Base-by-base conservation (phyloP, 2,888 invertebrate genomes). In the Lydus trimaculatus region DNA sequence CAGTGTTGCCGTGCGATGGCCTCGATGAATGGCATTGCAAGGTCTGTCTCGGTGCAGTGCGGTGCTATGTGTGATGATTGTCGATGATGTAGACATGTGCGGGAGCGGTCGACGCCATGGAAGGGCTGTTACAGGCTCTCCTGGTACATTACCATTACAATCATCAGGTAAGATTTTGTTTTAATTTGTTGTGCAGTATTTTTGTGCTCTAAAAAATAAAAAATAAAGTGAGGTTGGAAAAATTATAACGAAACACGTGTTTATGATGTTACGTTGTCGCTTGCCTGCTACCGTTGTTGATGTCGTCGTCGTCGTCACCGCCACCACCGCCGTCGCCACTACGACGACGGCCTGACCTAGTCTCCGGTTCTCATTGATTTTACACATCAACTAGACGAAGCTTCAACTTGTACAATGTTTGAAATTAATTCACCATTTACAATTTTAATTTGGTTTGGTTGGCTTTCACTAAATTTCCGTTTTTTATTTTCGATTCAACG, bases 21-120 rank as follows among this genome's bases (percentile, higher is more conserved):
- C 88, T 88, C 89, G 89, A 89, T 90, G 90, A 90, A 90, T 90
- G 90, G 88, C 87, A 88, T 84, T 86, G 87, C 86, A 87, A 86
- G 85, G 84, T 84, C 84, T 84, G 83, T 84, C 83, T 83, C 83
- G 84, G 84, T 85, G 86, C 86, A 86, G 81, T 83, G 83, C 82
- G 80, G 83, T 81, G 78, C 69, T 71, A 74, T 61, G 65, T 69
- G 70, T 58, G 63, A 52, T 52, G 48, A 52, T 43, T 23, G 48
- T 23, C 48, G 23, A 52, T 73, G 73, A 75, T 75, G 76, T 77
- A 78, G 79, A 78, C 75, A 80, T 80, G 81, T 80, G 79, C 80
- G 79, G 77, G 72, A 72, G 70, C 66, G 74, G 76, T 72, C 74
- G 72, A 71, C 78, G 80, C 80, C 77, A 86, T 86, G 86, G 85